Conservation (phyloP, 92 coral and sea anemone species). For the Siderastrea siderea region DNA sequence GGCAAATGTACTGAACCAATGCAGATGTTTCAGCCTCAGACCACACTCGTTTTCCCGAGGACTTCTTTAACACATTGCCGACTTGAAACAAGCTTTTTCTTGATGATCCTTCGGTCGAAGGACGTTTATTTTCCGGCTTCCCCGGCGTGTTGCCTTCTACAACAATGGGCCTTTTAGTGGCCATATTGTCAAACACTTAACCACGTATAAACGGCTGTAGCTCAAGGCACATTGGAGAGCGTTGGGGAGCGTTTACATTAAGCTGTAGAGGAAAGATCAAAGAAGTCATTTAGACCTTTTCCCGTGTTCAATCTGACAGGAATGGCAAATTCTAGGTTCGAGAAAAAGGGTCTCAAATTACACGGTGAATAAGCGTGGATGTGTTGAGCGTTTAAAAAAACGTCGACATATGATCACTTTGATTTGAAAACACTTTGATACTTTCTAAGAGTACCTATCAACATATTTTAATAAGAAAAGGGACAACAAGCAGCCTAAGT, state of each 20-base stretch:
- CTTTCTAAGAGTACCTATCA: background rate
- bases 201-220: too few relatives aligned
- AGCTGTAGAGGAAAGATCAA: conserved; percentile 15
- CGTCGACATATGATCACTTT: background rate
- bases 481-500: background rate
- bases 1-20: conserved; percentile 67
- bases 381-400: background rate
- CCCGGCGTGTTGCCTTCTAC: conserved; percentile 55
- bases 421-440: background rate
- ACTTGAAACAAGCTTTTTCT: conserved; percentile 24
- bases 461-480: background rate
- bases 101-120: conserved; percentile 10
- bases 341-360: conserved; percentile 47
- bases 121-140: conserved; percentile 38
- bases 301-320: background rate
- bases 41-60: conserved; percentile 39
- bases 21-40: conserved; percentile 48
- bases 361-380: conserved; percentile 26
- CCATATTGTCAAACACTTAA: conserved; percentile 42
- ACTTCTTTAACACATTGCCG: background rate
- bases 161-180: conserved; percentile 57
- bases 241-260: conserved; percentile 57
- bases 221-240: conserved; percentile 46
- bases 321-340: background rate
- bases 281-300: conserved; percentile 2